Percentiles rank a stretch among this genome's conserved stretches.
phyloP scores from a whole-genome alignment of 2,113 vertebrate genomes.

The Typhlomys cinereus region DNA sequence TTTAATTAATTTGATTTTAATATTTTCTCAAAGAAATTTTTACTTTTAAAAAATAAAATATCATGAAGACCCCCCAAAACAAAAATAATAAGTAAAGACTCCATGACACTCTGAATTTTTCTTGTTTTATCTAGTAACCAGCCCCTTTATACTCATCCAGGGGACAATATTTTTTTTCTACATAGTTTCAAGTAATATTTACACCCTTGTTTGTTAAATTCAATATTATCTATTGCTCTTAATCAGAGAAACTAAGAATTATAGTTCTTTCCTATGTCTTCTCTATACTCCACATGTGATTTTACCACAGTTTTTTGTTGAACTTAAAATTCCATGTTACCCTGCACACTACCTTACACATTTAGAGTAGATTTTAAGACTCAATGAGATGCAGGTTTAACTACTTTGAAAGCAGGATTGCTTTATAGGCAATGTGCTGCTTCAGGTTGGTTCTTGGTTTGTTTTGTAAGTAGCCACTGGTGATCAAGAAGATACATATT shows the following conservation, averaged over 20 bases:
- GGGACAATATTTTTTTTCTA: background rate
- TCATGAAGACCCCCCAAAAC: background rate
- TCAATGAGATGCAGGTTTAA: background rate
- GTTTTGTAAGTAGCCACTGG: background rate
- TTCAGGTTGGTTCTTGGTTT: background rate
- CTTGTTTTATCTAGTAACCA: background rate
- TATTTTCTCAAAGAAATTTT: background rate
- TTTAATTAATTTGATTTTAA: slow-evolving; percentile 3
- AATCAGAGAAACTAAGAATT: background rate
- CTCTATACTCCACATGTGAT: background rate
- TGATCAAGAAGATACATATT: background rate
- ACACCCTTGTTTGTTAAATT: background rate
- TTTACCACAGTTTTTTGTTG: background rate
- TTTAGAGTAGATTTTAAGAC: background rate
- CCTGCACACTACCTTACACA: background rate
- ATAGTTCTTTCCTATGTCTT: background rate
- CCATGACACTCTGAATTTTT: background rate
- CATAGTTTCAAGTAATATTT: background rate
- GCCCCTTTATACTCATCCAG: background rate
- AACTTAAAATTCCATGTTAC: background rate
- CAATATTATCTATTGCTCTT: background rate
- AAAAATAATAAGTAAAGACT: background rate
- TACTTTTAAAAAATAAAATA: background rate
- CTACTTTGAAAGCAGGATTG: background rate
- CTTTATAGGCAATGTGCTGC: background rate